A percentile compares a stretch with the other conserved stretches of the same genome.
phyloP scores from a whole-genome alignment of 2,113 vertebrate species.

The Bettongia penicillata region DNA sequence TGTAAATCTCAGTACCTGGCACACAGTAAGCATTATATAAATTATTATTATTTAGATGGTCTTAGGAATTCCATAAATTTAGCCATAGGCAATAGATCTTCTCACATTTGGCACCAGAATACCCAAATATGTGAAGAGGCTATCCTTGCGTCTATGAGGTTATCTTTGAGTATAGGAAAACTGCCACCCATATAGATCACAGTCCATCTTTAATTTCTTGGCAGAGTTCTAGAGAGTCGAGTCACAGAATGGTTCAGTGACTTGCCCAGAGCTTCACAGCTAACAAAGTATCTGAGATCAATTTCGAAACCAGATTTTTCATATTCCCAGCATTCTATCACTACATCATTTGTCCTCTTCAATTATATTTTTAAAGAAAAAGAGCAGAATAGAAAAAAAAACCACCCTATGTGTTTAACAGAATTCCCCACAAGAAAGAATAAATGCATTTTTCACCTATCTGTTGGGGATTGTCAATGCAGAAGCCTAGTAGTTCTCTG shows the following conservation, averaged over 20 bases:
- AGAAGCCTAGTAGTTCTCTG: not conserved
- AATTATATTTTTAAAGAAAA: not conserved
- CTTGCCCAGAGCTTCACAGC: no score
- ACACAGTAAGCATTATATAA: no score
- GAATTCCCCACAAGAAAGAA: constrained; percentile 53
- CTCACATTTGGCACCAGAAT: constrained; percentile 8
- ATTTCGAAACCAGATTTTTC: not conserved
- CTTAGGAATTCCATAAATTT: constrained; percentile 24
- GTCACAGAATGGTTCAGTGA: no score
- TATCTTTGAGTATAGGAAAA: no score
- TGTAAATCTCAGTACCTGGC: no score
- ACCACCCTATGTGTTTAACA: constrained; percentile 19
- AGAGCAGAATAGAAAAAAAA: constrained; percentile 7
- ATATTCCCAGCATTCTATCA: not conserved
- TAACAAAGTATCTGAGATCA: no score
- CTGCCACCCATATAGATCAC: no score
- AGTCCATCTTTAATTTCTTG: no score
- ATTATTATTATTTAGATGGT: not conserved
- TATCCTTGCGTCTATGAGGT: no score
- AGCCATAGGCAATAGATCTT: not conserved
- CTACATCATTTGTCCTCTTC: no score
- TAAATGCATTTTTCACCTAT: constrained; percentile 33
- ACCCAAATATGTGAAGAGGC: no score
- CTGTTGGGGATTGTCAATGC: constrained; percentile 39
- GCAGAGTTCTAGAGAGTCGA: no score